phyloP scores from a whole-genome alignment of 1,140 invertebrate species.

The Saccostrea glomerata region DNA sequence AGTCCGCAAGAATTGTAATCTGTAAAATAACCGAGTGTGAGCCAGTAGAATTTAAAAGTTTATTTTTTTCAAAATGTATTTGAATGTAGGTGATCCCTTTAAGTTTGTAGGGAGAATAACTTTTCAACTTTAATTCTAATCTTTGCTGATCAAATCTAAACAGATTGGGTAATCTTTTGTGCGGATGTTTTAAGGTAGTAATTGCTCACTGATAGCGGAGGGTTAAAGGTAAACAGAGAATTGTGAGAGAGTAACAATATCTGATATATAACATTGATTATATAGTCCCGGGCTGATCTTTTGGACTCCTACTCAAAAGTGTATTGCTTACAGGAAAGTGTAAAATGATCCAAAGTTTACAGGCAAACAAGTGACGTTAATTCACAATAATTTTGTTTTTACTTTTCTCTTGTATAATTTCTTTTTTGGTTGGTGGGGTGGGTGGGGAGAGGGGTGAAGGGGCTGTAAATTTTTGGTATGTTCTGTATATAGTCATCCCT shows the following conservation, averaged over 20 bases:
- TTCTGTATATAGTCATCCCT: too few relatives aligned
- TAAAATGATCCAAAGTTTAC: too few relatives aligned
- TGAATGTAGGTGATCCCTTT: background rate
- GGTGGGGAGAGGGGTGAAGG: too few relatives aligned
- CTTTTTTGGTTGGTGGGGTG: too few relatives aligned
- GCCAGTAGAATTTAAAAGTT: background rate
- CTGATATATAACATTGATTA: background rate
- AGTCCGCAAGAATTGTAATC: conserved; percentile 9
- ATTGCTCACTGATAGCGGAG: background rate
- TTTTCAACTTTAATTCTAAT: background rate
- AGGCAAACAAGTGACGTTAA: too few relatives aligned
- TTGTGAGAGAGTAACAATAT: background rate
- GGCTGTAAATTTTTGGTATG: too few relatives aligned
- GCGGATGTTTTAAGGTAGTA: background rate
- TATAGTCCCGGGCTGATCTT: too few relatives aligned
- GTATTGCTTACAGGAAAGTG: too few relatives aligned
- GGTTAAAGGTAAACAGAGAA: background rate
- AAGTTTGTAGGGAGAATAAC: background rate
- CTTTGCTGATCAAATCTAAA: conserved; percentile 19
- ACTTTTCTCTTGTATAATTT: too few relatives aligned
- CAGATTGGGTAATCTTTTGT: background rate
- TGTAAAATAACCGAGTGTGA: background rate
- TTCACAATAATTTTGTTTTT: too few relatives aligned
- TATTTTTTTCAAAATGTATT: background rate
- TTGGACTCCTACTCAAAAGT: too few relatives aligned